Evolutionary conservation across 1,140 invertebrate genomes (phyloP).

Genomic region (Drosophila murphyi): DNA sequence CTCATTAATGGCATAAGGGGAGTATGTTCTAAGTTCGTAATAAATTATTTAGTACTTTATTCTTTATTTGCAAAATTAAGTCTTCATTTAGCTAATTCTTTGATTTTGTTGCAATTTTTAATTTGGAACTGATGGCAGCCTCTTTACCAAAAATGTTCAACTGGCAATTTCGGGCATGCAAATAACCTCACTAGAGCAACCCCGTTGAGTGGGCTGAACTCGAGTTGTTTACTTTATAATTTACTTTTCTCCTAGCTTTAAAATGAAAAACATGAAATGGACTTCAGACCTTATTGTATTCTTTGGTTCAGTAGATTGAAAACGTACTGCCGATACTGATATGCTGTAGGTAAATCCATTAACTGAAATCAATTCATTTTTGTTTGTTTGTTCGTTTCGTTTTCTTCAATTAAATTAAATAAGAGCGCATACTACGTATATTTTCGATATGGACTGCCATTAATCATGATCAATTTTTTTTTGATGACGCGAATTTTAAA

Average conservation of each 20-base stretch:
- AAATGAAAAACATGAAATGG: not conserved
- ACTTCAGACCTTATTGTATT: not conserved
- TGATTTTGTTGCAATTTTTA: no score
- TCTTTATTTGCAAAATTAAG: no score
- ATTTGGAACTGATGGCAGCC: no score
- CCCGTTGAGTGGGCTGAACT: no score
- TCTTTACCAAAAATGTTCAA: no score
- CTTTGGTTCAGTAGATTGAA: conserved; percentile 16
- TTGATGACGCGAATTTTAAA: conserved; percentile 45
- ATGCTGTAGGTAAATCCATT: conserved; percentile 60
- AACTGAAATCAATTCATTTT: conserved; percentile 55
- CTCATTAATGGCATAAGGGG: no score
- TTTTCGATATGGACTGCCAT: conserved; percentile 50
- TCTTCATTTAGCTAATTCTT: no score
- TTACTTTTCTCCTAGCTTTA: not conserved
- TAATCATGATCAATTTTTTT: conserved; percentile 68
- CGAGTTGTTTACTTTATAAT: not conserved
- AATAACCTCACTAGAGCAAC: no score
- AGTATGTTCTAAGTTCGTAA: no score
- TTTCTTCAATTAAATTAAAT: conserved; percentile 72
- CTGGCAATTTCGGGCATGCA: no score
- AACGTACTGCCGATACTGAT: conserved; percentile 28
- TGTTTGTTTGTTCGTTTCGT: conserved; percentile 40
- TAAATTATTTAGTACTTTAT: no score
- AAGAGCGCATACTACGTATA: conserved; percentile 45